phyloP scores from a whole-genome alignment of 2,888 invertebrate species.

The Agriotes lineatus region DNA sequence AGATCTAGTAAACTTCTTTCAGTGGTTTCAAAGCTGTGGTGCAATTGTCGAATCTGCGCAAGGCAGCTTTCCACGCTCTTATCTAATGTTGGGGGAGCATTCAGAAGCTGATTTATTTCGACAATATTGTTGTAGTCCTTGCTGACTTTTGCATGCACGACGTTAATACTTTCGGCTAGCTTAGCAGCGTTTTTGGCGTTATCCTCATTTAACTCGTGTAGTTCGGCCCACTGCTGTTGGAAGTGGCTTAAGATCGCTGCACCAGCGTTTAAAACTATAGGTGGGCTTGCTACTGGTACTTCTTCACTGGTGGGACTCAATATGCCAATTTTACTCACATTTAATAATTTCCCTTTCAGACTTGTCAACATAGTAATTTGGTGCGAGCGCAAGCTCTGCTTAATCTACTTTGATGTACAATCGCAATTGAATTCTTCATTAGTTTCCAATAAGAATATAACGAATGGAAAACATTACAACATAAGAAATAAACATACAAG shows the following conservation, averaged over 20 bases:
- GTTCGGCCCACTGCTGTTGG: conserved; percentile 78
- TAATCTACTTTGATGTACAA: background rate
- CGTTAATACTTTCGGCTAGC: conserved; percentile 67
- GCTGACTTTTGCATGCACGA: conserved; percentile 58
- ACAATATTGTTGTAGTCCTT: conserved; percentile 57
- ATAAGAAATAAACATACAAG: background rate
- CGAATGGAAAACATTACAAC: background rate
- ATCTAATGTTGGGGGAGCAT: conserved; percentile 61
- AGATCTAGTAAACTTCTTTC: conserved; percentile 75
- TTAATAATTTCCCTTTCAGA: conserved; percentile 68
- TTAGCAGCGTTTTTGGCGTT: conserved; percentile 75
- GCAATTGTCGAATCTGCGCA: conserved; percentile 69
- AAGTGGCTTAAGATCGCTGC: conserved; percentile 77
- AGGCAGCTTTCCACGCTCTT: conserved; percentile 68
- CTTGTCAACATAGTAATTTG: conserved; percentile 65
- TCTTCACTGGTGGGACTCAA: conserved; percentile 31
- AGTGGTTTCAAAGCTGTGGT: conserved; percentile 72
- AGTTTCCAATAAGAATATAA: background rate
- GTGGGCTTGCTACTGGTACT: conserved; percentile 27
- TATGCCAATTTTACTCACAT: conserved; percentile 53
- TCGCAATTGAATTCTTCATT: background rate
- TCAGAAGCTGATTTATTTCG: conserved; percentile 57
- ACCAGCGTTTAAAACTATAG: conserved; percentile 73
- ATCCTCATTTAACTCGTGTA: conserved; percentile 77
- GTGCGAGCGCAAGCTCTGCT: background rate